Conservation (phyloP, 2,113 vertebrate genomes). For the Hirundichthys speculiger region DNA sequence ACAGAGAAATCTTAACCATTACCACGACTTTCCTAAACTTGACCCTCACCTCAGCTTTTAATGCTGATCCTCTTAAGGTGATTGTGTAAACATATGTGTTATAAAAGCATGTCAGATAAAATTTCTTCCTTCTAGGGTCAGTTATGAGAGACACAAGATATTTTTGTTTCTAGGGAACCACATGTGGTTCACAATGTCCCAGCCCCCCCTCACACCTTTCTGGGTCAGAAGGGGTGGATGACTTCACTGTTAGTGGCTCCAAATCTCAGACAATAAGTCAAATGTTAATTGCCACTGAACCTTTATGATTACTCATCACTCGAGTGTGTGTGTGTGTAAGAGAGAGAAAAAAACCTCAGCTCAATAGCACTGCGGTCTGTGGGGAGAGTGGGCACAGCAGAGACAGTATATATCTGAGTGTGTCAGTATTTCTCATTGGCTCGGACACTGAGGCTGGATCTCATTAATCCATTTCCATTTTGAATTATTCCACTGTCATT, state of each 20-base stretch:
- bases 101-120: too few relatives aligned
- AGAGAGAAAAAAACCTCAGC: slow-evolving; percentile 4
- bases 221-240: slow-evolving; percentile 34
- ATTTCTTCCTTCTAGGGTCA: too few relatives aligned
- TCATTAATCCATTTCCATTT: too few relatives aligned
- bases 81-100: neutral
- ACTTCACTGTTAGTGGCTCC: slow-evolving; percentile 58
- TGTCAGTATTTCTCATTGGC: too few relatives aligned
- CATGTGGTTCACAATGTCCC: neutral
- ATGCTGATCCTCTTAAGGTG: neutral
- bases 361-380: neutral
- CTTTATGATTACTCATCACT: slow-evolving; percentile 55
- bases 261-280: slow-evolving; percentile 52
- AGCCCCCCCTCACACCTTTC: slow-evolving; percentile 1
- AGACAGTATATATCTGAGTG: neutral
- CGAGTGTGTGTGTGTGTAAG: slow-evolving; percentile 3
- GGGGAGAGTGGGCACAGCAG: too few relatives aligned
- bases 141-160: too few relatives aligned
- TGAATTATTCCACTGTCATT: too few relatives aligned
- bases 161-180: neutral
- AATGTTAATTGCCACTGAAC: slow-evolving; percentile 55
- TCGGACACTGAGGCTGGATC: too few relatives aligned
- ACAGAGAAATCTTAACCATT: neutral
- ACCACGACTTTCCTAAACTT: neutral
- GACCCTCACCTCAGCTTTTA: neutral